Evolutionary conservation across 2,888 invertebrate species (phyloP).

Genomic region (Miltochrista miniata): DNA sequence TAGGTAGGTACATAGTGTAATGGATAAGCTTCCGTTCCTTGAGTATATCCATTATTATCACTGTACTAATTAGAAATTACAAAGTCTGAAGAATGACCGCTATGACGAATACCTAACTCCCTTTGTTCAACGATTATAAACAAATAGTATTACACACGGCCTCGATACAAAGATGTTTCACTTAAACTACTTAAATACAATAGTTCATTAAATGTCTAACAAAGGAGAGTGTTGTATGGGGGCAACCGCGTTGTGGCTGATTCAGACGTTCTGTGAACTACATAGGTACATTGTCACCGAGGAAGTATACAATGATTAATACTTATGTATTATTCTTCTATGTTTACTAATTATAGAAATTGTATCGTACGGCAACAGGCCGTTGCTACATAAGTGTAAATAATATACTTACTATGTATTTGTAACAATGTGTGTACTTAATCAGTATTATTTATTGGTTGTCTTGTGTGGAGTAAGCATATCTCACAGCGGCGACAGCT

Average conservation of each 20-base stretch:
- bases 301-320: too few relatives aligned
- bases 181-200: slow-evolving; percentile 1
- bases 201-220: background rate
- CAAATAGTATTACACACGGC: background rate
- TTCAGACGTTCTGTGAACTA: background rate
- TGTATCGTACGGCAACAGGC: too few relatives aligned
- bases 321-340: too few relatives aligned
- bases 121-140: background rate
- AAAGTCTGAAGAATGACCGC: background rate
- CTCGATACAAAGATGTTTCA: background rate
- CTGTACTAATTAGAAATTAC: background rate
- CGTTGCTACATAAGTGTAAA: too few relatives aligned
- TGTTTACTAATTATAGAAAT: too few relatives aligned
- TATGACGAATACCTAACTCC: background rate
- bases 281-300: background rate
- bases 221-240: background rate
- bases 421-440: too few relatives aligned
- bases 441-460: slow-evolving; percentile 37
- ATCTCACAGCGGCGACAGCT: slow-evolving; percentile 1
- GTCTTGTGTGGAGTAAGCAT: slow-evolving; percentile 22
- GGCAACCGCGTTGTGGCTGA: background rate
- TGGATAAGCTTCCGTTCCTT: too few relatives aligned
- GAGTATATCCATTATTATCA: too few relatives aligned
- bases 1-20: too few relatives aligned
- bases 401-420: background rate